Evolutionary conservation across 64 coral and sea anemone species (phyloP).

Genomic region (Acropora tenuis): DNA sequence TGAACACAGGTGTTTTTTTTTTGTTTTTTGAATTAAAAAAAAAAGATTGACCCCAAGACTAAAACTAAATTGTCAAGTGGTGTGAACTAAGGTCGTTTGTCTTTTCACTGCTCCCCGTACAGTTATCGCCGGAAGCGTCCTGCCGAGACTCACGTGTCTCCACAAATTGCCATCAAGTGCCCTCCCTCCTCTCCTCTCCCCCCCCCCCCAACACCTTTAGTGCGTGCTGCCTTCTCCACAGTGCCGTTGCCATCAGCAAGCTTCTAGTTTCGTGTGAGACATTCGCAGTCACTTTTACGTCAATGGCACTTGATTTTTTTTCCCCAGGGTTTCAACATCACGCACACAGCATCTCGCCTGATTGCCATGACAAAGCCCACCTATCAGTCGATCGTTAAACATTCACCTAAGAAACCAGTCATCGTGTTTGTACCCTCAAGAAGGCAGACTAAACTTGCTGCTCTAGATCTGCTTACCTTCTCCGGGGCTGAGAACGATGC

Average conservation of each 20-base stretch:
- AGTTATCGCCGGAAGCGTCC: too few species aligned
- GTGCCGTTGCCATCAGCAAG: background rate
- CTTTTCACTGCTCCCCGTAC: too few species aligned
- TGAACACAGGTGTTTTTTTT: too few species aligned
- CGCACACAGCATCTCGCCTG: constrained; percentile 94
- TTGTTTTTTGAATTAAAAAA: background rate
- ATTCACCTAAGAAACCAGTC: constrained; percentile 97
- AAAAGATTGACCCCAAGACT: background rate
- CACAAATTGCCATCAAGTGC: too few species aligned
- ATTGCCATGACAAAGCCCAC: constrained; percentile 98
- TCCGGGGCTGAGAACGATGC: constrained; percentile 92
- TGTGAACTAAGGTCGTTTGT: background rate
- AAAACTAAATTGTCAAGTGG: background rate
- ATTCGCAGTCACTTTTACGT: background rate
- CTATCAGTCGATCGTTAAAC: constrained; percentile 91
- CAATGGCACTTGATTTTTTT: background rate
- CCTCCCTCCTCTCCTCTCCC: too few species aligned
- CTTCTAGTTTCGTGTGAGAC: background rate
- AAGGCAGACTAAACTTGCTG: constrained; percentile 94
- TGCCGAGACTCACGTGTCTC: too few species aligned
- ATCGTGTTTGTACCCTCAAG: constrained; percentile 97
- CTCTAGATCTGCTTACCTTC: constrained; percentile 89
- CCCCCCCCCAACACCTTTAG: too few species aligned
- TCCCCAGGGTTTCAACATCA: constrained; percentile 93
- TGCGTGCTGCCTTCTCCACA: too few species aligned